Percentiles rank a stretch among this genome's conserved stretches.
phyloP scores from a whole-genome alignment of 1,140 invertebrate genomes.

The Marisa cornuarietis region DNA sequence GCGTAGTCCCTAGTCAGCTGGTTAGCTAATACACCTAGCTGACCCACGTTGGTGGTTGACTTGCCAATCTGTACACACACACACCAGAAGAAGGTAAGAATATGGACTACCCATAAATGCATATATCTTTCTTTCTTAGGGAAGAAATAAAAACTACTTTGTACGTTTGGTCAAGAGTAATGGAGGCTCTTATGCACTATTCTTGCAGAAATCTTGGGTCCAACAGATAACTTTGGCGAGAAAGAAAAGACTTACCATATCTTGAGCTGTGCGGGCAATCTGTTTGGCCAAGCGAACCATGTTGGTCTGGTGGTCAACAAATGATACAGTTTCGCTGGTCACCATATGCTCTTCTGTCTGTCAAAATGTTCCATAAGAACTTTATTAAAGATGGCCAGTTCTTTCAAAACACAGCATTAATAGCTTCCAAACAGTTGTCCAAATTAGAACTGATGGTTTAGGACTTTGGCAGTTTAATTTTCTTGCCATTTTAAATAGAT shows the following conservation, averaged over 20 bases:
- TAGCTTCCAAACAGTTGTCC: no score
- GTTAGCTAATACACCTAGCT: conserved; percentile 80
- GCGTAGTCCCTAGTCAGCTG: conserved; percentile 88
- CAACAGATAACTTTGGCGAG: not conserved
- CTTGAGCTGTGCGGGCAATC: conserved; percentile 90
- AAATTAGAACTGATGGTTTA: no score
- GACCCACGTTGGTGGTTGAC: conserved; percentile 74
- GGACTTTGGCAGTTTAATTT: no score
- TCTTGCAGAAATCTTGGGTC: not conserved
- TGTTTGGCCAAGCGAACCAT: conserved; percentile 96
- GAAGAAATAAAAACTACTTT: not conserved
- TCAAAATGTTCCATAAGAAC: not conserved
- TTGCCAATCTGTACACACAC: conserved; percentile 74
- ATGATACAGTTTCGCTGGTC: conserved; percentile 66
- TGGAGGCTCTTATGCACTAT: not conserved
- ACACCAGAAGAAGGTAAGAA: not conserved
- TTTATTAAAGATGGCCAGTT: not conserved
- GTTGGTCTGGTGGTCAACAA: conserved; percentile 96
- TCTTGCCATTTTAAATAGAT: no score
- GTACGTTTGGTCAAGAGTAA: not conserved
- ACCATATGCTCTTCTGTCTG: conserved; percentile 63
- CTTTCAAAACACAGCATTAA: no score
- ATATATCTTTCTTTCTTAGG: not conserved
- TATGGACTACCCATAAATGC: not conserved
- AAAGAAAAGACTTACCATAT: conserved; percentile 77